Evolutionary conservation across 1,140 invertebrate species (phyloP), one percentile per base, ranked within the genome.

Genomic region (Heliconius melpomene): DNA sequence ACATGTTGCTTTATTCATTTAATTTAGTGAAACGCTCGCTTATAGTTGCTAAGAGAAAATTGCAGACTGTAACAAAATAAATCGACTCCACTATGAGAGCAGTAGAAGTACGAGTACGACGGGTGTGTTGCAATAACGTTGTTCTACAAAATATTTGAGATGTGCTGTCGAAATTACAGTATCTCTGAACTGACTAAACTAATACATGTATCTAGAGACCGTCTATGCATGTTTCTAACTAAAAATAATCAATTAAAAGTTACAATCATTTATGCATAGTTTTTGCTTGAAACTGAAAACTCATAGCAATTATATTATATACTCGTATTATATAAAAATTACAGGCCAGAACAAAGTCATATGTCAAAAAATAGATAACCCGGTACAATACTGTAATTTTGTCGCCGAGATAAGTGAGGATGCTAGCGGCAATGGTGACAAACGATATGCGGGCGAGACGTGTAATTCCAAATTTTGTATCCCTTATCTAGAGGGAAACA

Each of bases 371-470:
- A 78, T 36, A 81, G 79, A 81, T 78, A 81, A 57, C 46, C 75
- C 54, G 76, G 74, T 75, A 81, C 79, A 81, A 78, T 78, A 81
- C 79, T 71, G 75, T 77, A 79, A 80, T 80, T 80, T 76, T 76
- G 75, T 74, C 57, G 46, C 73, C 66, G 77, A 75, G 77, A 82
- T 82, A 78, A 82, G 73, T 81, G 70, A 76, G 60, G 57, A 40
- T 66, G 82, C 79, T 77, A 78, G 79, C 79, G 82, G 82, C 75
- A 74, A 77, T 74, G 52, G 81, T 81, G 79, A 83, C 74, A 81
- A 83, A 83, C 74, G 79, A 83, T 75, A 81, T 77, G 82, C 82
- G 78, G 82, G 82, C 82, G 74, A 52, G 72, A 81, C 78, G 82
- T 75, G 78, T 81, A 66, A 66, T 83, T 80, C 74, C 36, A 78